Evolutionary conservation across 2,113 vertebrate genomes (phyloP), one percentile per base, ranked within the genome.

Genomic region (Felis chaus): DNA sequence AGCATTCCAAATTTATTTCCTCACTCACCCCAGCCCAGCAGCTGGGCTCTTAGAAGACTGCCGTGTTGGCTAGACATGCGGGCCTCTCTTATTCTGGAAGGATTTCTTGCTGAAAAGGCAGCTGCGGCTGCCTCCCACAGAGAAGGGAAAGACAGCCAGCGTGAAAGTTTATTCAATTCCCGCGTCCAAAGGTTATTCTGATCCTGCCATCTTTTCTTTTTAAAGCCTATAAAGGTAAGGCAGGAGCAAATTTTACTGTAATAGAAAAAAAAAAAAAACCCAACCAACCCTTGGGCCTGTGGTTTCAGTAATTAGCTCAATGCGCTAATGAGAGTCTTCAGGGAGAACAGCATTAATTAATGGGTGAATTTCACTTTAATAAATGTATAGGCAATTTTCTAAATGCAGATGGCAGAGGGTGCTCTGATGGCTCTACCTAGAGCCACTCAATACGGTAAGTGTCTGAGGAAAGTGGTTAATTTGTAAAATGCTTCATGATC

Each of bases 301-400:
- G 98, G 98, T 98, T 99, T 98, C 98, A 98, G 98, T 99, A 99
- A 99, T 99, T 99, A 99, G 99, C 99, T 99, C 99, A 98, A 97
- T 98, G 98, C 98, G 98, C 97, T 99, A 99, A 99, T 98, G 99
- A 99, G 99, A 98, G 97, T 99, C 99, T 99, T 99, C 98, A 99
- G 99, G 98, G 98, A 99, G 98, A 99, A 99, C 98, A 98, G 98
- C 98, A 99, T 99, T 99, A 99, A 99, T 99, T 99, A 99, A 99
- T 98, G 99, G 99, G 98, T 99, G 99, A 99, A 99, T 99, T 99
- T 99, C 99, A 99, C 99, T 99, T 99, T 99, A 99, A 99, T 99
- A 99, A 99, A 99, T 99, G 99, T 99, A 99, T 99, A 99, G 99
- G 99, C 99, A 99, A 99, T 99, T 99, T 99, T 99, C 99, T 99